These are phyloP conservation scores for Dryococelus australis DNA, from an alignment of 2,888 invertebrate genomes.

Conservation along the genomic window DNA sequence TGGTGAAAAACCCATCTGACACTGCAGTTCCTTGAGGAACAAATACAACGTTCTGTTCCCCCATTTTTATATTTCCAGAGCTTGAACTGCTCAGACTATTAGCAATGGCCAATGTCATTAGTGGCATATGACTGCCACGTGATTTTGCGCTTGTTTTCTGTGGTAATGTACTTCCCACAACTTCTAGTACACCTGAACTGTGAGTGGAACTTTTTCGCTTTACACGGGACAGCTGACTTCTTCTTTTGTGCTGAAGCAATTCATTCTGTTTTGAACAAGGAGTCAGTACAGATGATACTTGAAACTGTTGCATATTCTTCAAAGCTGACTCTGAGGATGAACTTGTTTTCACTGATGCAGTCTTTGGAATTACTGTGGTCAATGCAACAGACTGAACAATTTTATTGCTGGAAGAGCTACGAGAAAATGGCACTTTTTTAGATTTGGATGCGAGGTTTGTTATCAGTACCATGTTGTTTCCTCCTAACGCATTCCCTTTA, in stretches of 20 bases:
- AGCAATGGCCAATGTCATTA: neutral
- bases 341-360: neutral
- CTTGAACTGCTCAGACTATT: neutral
- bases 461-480: neutral
- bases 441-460: neutral
- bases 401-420: constrained; percentile 7
- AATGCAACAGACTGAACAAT: neutral
- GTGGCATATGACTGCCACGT: neutral
- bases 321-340: neutral
- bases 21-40: neutral
- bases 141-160: neutral
- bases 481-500: neutral
- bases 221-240: neutral
- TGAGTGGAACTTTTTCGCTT: neutral
- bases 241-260: neutral
- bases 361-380: neutral
- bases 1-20: neutral
- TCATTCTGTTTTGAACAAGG: constrained; percentile 16
- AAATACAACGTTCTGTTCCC: neutral
- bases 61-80: neutral
- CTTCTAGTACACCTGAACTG: neutral
- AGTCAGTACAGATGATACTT: neutral
- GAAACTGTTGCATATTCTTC: constrained; percentile 2
- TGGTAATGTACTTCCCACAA: neutral
- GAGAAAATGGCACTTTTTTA: neutral